These are phyloP conservation scores for Rhabdornis inornatus DNA, from an alignment of 2,113 vertebrate genomes.

Conservation along the genomic window DNA sequence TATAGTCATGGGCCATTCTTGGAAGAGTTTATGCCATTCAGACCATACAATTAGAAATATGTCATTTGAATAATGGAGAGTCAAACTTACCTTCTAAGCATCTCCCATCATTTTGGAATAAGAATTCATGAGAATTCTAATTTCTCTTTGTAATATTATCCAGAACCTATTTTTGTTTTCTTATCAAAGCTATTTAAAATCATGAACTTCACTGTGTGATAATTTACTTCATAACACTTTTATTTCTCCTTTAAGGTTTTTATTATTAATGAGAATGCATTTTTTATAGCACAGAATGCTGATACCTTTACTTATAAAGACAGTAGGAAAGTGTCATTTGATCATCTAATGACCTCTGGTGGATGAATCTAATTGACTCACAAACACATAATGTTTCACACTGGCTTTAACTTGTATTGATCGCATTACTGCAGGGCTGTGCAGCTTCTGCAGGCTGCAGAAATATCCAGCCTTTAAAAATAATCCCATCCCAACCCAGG, in stretches of 20 bases:
- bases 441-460: background rate
- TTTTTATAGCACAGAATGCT: conserved; percentile 53
- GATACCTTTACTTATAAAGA: conserved; percentile 58
- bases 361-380: conserved; percentile 67
- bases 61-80: background rate
- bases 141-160: conserved; percentile 14
- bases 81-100: background rate
- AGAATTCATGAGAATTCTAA: background rate
- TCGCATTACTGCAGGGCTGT: background rate
- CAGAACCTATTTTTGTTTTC: conserved; percentile 38
- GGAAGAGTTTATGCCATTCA: background rate
- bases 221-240: conserved; percentile 43
- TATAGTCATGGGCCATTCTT: background rate
- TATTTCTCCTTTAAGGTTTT: conserved; percentile 63
- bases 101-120: background rate
- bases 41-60: background rate
- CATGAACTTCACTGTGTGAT: background rate
- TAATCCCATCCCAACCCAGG: background rate
- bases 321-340: conserved; percentile 54
- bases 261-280: conserved; percentile 59
- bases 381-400: conserved; percentile 44
- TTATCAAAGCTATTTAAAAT: conserved; percentile 52
- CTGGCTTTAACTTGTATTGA: conserved; percentile 9
- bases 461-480: background rate
- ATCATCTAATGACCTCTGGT: conserved; percentile 74